Base-by-base conservation (phyloP, 1,140 invertebrate species). In the Cherax destructor region DNA sequence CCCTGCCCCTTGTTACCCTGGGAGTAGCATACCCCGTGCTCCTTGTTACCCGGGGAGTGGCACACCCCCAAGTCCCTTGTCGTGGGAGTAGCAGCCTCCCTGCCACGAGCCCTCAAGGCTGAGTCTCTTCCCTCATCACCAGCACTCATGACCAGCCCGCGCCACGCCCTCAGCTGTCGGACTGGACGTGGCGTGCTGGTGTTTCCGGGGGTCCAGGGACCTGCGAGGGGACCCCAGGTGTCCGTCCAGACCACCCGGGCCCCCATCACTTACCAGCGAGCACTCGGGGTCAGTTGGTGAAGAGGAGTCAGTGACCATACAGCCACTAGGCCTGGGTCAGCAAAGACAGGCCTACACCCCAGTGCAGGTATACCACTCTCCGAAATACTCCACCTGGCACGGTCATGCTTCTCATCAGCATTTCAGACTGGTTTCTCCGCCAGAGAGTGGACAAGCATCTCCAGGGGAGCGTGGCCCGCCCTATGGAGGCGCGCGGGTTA, bases 101-200 rank as follows among this genome's bases (percentile, higher is more conserved):
- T 18, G 61, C 61, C 61, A 65, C 13, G 61, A 18, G 61, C 61
- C 56, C 50, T 49, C 49, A 50, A 50, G 21, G 47, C n/a, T 13
- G 52, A 56, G 52, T 56, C 9, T 56, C 52, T 9, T 13, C n/a
- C 13, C 52, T 47, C 61, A 13, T 49, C 47, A n/a, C 78, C 86
- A 69, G 77, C 86, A 79, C 86, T 78, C 86, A 88, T 88, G 86
- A 88, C 77, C 86, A 69, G 78, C 49, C 21, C 59, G 86, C 59
- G 30, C 56, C 41, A 24, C 56, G 59, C 77, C 47, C 69, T 74
- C 65, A 83, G 50, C 81, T 69, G 91, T 88, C 86, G 91, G 84
- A 69, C 86, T 92, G 92, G 92, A 92, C 92, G 92, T 88, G 80
- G 84, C 92, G 78, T 92, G 92, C 83, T 92, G 92, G 92, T 92